Evolutionary conservation across 1,140 invertebrate species (phyloP).

Genomic region (Philotrypesis tridentata): DNA sequence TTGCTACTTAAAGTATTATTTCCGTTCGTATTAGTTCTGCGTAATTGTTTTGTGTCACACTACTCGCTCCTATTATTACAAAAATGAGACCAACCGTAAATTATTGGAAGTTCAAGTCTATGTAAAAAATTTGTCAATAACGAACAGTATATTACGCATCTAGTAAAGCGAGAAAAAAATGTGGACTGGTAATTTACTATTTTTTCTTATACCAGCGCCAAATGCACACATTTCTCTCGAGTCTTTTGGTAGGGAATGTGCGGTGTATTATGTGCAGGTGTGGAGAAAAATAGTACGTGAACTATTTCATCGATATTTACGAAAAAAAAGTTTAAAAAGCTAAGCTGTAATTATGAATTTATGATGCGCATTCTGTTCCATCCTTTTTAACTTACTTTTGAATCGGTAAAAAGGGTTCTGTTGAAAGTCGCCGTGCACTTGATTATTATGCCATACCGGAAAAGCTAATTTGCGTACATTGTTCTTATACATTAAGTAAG

Average conservation of each 20-base stretch:
- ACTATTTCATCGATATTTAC: neutral
- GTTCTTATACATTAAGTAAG: too few species aligned
- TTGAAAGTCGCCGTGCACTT: neutral
- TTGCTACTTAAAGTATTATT: neutral
- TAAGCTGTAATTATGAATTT: neutral
- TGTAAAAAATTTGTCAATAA: neutral
- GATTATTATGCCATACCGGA: neutral
- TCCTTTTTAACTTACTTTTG: neutral
- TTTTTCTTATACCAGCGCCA: too few species aligned
- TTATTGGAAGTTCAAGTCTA: neutral
- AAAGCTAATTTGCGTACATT: too few species aligned
- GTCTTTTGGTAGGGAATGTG: too few species aligned
- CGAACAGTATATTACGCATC: too few species aligned
- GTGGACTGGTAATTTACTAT: too few species aligned
- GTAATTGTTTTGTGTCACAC: conserved; percentile 13
- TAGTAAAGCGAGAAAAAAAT: too few species aligned
- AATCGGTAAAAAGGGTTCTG: neutral
- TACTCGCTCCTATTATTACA: neutral
- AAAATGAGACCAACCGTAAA: neutral
- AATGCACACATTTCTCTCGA: too few species aligned
- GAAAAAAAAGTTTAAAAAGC: neutral
- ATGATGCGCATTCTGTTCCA: neutral
- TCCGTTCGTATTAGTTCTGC: neutral
- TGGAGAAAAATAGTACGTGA: neutral
- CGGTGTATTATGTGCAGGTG: too few species aligned